Base-by-base conservation (phyloP, 1,140 invertebrate genomes). In the Telenomus remus region DNA sequence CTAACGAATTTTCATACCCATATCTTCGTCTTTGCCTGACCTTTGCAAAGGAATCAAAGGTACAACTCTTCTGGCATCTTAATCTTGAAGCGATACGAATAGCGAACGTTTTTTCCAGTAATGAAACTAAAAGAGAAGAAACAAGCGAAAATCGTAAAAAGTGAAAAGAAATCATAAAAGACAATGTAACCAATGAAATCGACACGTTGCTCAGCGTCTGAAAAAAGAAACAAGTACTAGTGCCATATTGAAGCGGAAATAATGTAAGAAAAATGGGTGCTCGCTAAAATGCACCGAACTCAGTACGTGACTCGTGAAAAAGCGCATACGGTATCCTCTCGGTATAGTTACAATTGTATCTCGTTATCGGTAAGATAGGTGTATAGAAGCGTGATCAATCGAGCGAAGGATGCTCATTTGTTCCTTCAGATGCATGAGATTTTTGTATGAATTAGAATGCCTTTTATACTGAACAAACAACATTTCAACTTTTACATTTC, bases 391-490 rank as follows among this genome's bases (percentile, higher is more conserved):
- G 69, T 54, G 53, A 71, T 60, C 57, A 70, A 61, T 68, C 53
- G 73, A 70, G 65, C 60, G 69, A 70, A 61, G 63, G 60, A 69
- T 49, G 69, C 66, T 69, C 43, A 49, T 47, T 70, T 51, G 64
- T 76, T 79, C 73, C 73, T 69, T 72, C 59, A 60, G 14, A 13
- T 76, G 70, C 70, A 74, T 63, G 74, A 66, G 46, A 76, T 48
- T 82, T 81, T 78, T 80, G 48, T 75, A 80, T 63, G 66, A 76
- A 78, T 63, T 73, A 74, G 70, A 72, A 77, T 71, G 70, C 55
- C 66, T 77, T 80, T 81, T 81, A 70, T 79, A 80, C 65, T 34
- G 47, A 70, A 70, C 51, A 76, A 83, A 84, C 66, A 84, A 83
- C 83, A 75, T 61, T 84, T 85, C 55, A 78, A 57, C 42, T 44